These are phyloP conservation scores for Hippocampus zosterae DNA, from an alignment of 2,113 vertebrate species.

Conservation along the genomic window DNA sequence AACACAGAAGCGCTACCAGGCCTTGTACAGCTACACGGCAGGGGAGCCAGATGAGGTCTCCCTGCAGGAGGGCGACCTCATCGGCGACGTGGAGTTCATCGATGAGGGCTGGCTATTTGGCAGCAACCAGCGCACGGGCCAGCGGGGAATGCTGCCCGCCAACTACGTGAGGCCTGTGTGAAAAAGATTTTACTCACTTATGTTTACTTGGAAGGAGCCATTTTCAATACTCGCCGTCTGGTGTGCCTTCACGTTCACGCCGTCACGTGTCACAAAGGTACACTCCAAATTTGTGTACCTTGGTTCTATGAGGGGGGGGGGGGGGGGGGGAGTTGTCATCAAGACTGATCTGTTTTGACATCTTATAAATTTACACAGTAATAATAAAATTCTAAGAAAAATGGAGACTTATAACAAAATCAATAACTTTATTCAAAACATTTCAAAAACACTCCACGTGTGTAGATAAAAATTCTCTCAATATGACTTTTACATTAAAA, in stretches of 20 bases:
- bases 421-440: constrained; percentile 52
- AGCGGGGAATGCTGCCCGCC: constrained; percentile 89
- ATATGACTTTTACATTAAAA: constrained; percentile 35
- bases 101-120: constrained; percentile 96
- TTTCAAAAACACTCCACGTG: constrained; percentile 11
- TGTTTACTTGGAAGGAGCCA: background rate
- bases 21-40: constrained; percentile 86
- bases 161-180: constrained; percentile 90
- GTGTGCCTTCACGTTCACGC: too few relatives aligned
- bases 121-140: constrained; percentile 89
- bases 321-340: background rate
- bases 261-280: background rate
- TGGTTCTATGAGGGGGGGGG: background rate
- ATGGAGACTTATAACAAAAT: constrained; percentile 11
- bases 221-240: background rate
- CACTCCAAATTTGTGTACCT: background rate
- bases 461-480: background rate
- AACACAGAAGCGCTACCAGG: constrained; percentile 83
- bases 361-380: background rate
- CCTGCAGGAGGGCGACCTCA: constrained; percentile 87
- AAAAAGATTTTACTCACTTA: constrained; percentile 8
- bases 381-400: background rate
- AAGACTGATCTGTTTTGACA: background rate
- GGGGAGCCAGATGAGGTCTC: constrained; percentile 91
- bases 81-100: constrained; percentile 89